phyloP scores from a whole-genome alignment of 2,113 vertebrate species.

The Prietella phreatophila region DNA sequence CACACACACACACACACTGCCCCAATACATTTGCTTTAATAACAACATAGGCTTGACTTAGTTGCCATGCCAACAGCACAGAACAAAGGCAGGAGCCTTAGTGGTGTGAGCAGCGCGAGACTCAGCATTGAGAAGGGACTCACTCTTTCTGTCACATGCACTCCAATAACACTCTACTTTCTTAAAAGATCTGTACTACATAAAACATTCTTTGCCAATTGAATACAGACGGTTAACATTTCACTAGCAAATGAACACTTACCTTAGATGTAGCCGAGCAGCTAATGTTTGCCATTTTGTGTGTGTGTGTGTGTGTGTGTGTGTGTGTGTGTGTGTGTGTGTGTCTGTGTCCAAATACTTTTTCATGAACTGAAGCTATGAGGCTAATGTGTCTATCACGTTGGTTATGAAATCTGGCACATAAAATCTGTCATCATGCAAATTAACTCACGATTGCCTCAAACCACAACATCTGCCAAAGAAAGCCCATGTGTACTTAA shows the following conservation, averaged over 20 bases:
- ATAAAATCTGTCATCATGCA: background rate
- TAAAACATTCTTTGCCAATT: background rate
- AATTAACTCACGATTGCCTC: background rate
- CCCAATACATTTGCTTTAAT: conserved; percentile 55
- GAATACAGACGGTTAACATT: background rate
- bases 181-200: background rate
- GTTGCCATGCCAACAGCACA: conserved; percentile 60
- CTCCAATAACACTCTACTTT: background rate
- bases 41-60: conserved; percentile 55
- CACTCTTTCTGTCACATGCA: conserved; percentile 11
- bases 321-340: too few species aligned
- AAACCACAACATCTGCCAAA: background rate
- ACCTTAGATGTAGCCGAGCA: background rate
- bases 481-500: background rate
- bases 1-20: conserved; percentile 27
- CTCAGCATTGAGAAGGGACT: conserved; percentile 21
- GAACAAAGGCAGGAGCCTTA: conserved; percentile 54
- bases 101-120: conserved; percentile 47
- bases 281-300: background rate
- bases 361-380: background rate
- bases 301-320: too few species aligned
- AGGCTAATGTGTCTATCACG: background rate
- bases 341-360: background rate
- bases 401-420: background rate
- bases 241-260: background rate